Percentiles rank a stretch among this genome's conserved stretches.
Evolutionary conservation across 2,113 vertebrate genomes (phyloP).

Genomic region (Xyrauchen texanus): DNA sequence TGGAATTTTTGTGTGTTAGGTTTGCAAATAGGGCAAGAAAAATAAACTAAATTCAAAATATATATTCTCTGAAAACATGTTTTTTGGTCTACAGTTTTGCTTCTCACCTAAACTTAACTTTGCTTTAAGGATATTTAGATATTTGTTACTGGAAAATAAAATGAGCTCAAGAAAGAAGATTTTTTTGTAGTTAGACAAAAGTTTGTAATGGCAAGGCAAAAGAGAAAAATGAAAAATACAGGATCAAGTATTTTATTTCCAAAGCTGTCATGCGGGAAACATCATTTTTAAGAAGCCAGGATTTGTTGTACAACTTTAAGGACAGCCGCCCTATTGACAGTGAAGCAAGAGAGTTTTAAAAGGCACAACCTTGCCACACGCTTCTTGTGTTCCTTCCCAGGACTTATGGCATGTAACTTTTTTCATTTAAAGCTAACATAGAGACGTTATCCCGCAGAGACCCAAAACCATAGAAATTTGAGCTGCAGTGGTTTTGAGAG

Average conservation of each 20-base stretch:
- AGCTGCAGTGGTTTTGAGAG: slow-evolving; percentile 4
- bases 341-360: slow-evolving; percentile 43
- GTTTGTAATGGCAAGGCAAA: slow-evolving; percentile 3
- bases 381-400: slow-evolving; percentile 34
- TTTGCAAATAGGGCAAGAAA: too few species aligned
- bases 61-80: too few species aligned
- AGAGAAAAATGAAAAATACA: slow-evolving; percentile 26
- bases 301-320: slow-evolving; percentile 62
- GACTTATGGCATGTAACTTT: slow-evolving; percentile 43
- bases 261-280: slow-evolving; percentile 51
- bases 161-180: too few species aligned
- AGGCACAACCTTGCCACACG: slow-evolving; percentile 46
- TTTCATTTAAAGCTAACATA: slow-evolving; percentile 39
- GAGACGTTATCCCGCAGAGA: slow-evolving; percentile 36
- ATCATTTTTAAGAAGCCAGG: slow-evolving; percentile 59
- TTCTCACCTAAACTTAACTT: too few species aligned
- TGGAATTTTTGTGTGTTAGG: too few species aligned
- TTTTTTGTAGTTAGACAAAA: too few species aligned
- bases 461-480: slow-evolving; percentile 27
- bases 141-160: too few species aligned
- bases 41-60: too few species aligned
- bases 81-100: too few species aligned
- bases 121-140: too few species aligned
- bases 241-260: slow-evolving; percentile 59
- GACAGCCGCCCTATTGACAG: slow-evolving; percentile 56